A percentile compares a stretch with the other conserved stretches of the same genome.
phyloP scores from a whole-genome alignment of 2,113 vertebrate species.

The Dasyurus viverrinus region DNA sequence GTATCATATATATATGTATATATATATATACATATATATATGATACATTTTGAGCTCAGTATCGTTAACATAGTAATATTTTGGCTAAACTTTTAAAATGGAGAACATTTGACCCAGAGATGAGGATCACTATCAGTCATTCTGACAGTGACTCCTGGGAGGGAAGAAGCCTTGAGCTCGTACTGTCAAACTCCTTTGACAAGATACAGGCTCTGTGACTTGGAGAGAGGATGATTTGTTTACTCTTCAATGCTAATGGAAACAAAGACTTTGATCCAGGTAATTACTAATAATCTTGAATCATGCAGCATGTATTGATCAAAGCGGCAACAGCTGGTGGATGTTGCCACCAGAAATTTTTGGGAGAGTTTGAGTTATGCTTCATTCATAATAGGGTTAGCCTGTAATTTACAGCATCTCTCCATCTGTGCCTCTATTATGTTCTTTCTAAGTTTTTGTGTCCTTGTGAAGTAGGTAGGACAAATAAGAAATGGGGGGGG shows the following conservation, averaged over 20 bases:
- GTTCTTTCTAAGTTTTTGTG: conserved; percentile 19
- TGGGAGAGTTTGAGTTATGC: conserved; percentile 50
- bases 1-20: no score
- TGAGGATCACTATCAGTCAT: conserved; percentile 14
- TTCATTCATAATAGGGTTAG: background rate
- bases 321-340: conserved; percentile 27
- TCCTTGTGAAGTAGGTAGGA: conserved; percentile 52
- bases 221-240: background rate
- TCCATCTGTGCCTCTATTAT: conserved; percentile 40
- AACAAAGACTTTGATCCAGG: conserved; percentile 18
- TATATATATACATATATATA: background rate
- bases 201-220: conserved; percentile 14
- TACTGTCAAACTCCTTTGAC: conserved; percentile 34
- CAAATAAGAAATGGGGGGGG: conserved; percentile 28
- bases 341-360: conserved; percentile 29
- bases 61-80: conserved; percentile 34
- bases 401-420: conserved; percentile 23
- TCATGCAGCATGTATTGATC: conserved; percentile 1
- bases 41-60: conserved; percentile 17
- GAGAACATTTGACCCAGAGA: background rate
- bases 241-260: conserved; percentile 25
- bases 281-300: conserved; percentile 38
- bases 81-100: conserved; percentile 21
- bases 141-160: conserved; percentile 38
- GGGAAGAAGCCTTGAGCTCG: background rate